Percentiles rank a stretch among this genome's conserved stretches.
Conservation (phyloP, 1,140 invertebrate species). For the Atopsyche davidsoni region DNA sequence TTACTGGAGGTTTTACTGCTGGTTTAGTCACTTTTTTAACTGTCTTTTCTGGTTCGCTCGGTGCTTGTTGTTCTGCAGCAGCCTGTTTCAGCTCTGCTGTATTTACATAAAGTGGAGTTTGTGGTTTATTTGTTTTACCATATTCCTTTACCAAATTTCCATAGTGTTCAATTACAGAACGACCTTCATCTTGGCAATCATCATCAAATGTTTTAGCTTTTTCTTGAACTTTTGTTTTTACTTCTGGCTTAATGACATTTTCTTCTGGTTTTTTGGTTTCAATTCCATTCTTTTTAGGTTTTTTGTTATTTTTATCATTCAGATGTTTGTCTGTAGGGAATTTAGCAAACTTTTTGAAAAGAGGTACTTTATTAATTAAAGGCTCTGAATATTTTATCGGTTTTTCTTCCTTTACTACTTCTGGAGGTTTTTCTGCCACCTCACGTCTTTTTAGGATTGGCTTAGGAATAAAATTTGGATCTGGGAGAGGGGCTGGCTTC, state of each 20-base stretch:
- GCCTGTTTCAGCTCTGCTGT: conserved; percentile 58
- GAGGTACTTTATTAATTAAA: conserved; percentile 37
- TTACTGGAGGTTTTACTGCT: conserved; percentile 11
- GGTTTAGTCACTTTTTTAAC: conserved; percentile 28
- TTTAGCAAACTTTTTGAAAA: conserved; percentile 47
- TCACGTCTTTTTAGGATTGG: conserved; percentile 61
- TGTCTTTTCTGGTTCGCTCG: conserved; percentile 24
- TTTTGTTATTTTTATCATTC: conserved; percentile 39
- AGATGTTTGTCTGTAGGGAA: conserved; percentile 43
- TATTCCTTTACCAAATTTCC: conserved; percentile 71
- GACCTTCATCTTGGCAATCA: conserved; percentile 52
- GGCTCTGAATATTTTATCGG: conserved; percentile 40
- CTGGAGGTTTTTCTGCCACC: conserved; percentile 11
- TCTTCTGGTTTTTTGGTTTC: conserved; percentile 22
- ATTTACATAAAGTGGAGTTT: conserved; percentile 52
- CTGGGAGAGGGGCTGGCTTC: conserved; percentile 51
- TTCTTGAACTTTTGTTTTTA: too few species aligned
- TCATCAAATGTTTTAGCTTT: conserved; percentile 32
- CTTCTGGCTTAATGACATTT: conserved; percentile 11
- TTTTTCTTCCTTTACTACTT: conserved; percentile 34
- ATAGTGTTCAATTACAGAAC: conserved; percentile 71
- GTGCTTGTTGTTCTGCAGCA: conserved; percentile 41
- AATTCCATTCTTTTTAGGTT: conserved; percentile 28
- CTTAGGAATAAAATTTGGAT: conserved; percentile 63
- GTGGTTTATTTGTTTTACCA: conserved; percentile 49